Base-by-base conservation (phyloP, 2,113 vertebrate species). In the Gopherus evgoodei region DNA sequence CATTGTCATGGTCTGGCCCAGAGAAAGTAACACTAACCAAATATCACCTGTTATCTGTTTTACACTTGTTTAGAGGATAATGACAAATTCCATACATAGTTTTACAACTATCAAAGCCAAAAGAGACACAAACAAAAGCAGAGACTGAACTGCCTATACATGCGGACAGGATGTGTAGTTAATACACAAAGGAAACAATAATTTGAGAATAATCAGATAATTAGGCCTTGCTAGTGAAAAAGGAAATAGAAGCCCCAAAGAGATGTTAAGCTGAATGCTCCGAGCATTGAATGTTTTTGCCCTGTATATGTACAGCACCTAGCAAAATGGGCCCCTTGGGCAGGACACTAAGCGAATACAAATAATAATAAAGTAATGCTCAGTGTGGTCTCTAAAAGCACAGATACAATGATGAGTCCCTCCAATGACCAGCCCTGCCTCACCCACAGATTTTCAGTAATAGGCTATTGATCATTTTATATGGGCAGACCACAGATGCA, bases 401-500 rank as follows among this genome's bases (percentile, higher is more conserved):
- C n/a, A 25, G 24, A 86, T 5, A 7, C 8, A 31, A 54, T 31
- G 4, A 38, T 54, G 6, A 38, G 35, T 19, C n/a, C n/a, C 35
- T 42, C 52, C 50, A 53, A 35, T 6, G 19, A 17, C 83, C 11
- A 50, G 8, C 21, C 49, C 13, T 2, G 50, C 6, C 62, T 53
- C 49, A 86, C 29, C 25, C n/a, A 53, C 17, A 76, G n/a, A n/a
- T 79, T 52, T 42, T 25, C 25, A 31, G 38, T 50, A 86, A 21
- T 52, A 82, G 47, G 2, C 35, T 42, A 84, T 4, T 27, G 10
- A 54, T 31, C 29, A 5, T 50, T 81, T 75, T 11, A 91, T 27
- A 31, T 75, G 76, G 78, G 4, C 19, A 42, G 0, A 0, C 54
- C 47, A 47, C 3, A 16, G 78, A 1, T 59, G 13, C 52, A 22